Base-by-base conservation (phyloP, 2,797 vertebrate genomes). In the Mareca strepera region DNA sequence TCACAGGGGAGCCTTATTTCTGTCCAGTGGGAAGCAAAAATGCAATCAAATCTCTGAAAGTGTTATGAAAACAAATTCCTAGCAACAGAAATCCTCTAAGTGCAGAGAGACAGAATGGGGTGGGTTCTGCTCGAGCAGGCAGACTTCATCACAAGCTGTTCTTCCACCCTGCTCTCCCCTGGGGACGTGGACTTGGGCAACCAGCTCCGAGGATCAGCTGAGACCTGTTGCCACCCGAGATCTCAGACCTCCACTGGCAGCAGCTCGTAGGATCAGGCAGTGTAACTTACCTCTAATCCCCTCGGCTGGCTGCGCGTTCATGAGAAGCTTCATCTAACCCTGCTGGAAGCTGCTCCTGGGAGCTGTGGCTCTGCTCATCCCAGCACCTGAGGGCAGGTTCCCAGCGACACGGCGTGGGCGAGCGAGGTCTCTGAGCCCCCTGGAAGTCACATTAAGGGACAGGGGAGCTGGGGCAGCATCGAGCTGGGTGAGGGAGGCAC, bases 321-420 rank as follows among this genome's bases (percentile, higher is more conserved):
- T 59, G 67, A 76, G 66, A 44, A 33, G 33, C 41, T 67, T n/a
- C 79, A 31, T 9, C 43, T 43, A 66, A 46, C 59, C 80, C 39
- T 63, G 2, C 35, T 76, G 68, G 52, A n/a, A 60, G 82, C 52
- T 77, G 76, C 68, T 90, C 35, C 94, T 86, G 43, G 33, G 26
- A 11, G 39, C 73, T 46, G 35, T 84, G 67, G 5, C 17, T 72
- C 53, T 83, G 79, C 50, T 56, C n/a, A 79, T 26, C 75, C 50
- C 26, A 74, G 56, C 26, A 31, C 22, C 33, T 15, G 13, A 6
- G 11, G n/a, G 52, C 77, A 60, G 29, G 3, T 31, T 64, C 80
- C 67, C 63, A 46, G 39, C 1, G 3, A 26, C 16, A 79, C 72
- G 85, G 12, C 17, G 8, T 4, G 5, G 72, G 12, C 0, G 0